Conservation (phyloP, 2,797 vertebrate genomes). For the Anguilla obscura region DNA sequence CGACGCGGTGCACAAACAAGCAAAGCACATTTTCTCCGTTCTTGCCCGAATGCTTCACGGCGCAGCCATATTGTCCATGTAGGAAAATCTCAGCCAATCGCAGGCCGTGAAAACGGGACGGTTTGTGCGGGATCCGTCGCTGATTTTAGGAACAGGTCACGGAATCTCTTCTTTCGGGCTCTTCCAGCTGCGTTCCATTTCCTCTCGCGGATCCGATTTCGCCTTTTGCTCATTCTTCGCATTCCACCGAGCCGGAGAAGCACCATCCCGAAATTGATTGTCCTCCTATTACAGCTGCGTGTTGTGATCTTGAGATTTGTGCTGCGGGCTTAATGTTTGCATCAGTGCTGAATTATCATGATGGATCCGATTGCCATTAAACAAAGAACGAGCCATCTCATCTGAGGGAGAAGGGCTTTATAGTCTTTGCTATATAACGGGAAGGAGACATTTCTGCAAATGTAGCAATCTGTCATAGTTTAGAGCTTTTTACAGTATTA, state of each 20-base stretch:
- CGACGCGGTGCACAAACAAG: neutral
- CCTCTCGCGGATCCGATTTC: constrained; percentile 4
- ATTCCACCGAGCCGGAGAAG: neutral
- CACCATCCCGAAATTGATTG: neutral
- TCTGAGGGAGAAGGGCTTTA: neutral
- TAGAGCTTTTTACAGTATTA: neutral
- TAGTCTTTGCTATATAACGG: neutral
- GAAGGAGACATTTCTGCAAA: neutral
- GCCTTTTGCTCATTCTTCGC: neutral
- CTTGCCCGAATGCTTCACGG: neutral
- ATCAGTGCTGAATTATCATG: neutral
- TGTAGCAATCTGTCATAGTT: neutral
- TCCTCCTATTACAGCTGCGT: neutral
- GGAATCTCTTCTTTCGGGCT: neutral
- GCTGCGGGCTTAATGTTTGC: neutral
- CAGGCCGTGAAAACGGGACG: neutral
- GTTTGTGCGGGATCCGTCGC: neutral
- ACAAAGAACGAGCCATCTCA: neutral
- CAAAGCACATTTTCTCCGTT: neutral
- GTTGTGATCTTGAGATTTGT: neutral
- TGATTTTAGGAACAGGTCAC: neutral
- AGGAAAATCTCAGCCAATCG: neutral
- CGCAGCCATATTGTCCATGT: neutral
- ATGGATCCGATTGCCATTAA: neutral
- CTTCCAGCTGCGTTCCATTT: constrained; percentile 18